Base-by-base conservation (phyloP, 2,113 vertebrate genomes). In the Actinemys pallida region DNA sequence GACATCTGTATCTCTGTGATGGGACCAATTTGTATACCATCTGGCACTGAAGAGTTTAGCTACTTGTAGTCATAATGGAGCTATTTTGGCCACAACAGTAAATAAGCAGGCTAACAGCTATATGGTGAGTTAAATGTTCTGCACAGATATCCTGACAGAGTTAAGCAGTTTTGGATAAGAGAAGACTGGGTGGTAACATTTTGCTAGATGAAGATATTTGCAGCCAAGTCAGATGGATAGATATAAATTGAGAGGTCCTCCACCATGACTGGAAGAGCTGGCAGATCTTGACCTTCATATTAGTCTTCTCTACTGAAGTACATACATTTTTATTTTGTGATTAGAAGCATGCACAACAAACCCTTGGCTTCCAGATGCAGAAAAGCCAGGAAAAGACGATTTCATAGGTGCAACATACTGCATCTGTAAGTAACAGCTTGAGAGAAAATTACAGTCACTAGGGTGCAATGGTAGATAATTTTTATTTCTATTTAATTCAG, bases 401-500 rank as follows among this genome's bases (percentile, higher is more conserved):
- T 97, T 94, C 84, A 89, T 96, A 97, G 89, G 94, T 97, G 53
- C 75, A 96, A 39, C 65, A 87, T 81, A 89, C 86, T 97, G 89
- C 83, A 85, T 84, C 89, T 97, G 72, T 97, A 98, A 98, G 92
- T 94, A 98, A 96, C 94, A 98, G 97, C 91, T 98, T 97, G 96
- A 95, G 54, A 93, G 96, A 96, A 97, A 98, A 98, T 98, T 96
- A 89, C 39, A 97, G 91, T 93, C 92, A 95, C 98, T 96, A 96
- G 93, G 65, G 52, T 93, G 35, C 52, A 97, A 89, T 90, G 54
- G 87, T 94, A 97, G 97, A 97, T 95, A 92, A 81, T 85, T 96
- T 97, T 98, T 97, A 97, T 96, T 98, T 97, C 92, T 96, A 80
- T 98, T 97, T 97, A 97, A 96, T 96, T 97, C 72, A 95, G 95